phyloP scores from a whole-genome alignment of 2,113 vertebrate genomes.

The Caretta caretta region DNA sequence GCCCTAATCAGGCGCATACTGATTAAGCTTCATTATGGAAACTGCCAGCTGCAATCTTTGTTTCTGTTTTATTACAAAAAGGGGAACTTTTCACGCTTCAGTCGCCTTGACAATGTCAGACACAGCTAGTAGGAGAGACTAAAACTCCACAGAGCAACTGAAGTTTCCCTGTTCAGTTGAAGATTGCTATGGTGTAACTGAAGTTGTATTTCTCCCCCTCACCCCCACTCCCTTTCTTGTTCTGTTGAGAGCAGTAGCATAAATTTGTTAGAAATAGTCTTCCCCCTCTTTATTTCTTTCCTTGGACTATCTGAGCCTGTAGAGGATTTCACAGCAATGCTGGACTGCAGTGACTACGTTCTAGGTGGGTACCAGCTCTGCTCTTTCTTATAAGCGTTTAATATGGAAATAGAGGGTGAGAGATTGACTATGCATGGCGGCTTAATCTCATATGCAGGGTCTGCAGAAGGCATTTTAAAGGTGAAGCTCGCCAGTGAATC shows the following conservation, averaged over 20 bases:
- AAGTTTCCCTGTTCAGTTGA: conserved; percentile 85
- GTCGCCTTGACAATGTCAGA: conserved; percentile 96
- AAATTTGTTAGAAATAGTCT: conserved; percentile 77
- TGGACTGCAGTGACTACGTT: conserved; percentile 87
- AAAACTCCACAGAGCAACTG: conserved; percentile 86
- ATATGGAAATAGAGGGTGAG: conserved; percentile 77
- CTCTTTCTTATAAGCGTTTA: conserved; percentile 73
- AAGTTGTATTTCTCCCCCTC: conserved; percentile 79
- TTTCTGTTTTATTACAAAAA: conserved; percentile 98
- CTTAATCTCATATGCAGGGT: conserved; percentile 76
- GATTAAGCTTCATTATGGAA: conserved; percentile 99
- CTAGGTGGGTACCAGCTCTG: conserved; percentile 85
- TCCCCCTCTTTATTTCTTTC: conserved; percentile 56
- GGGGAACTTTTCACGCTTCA: conserved; percentile 95
- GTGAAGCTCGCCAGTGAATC: conserved; percentile 46
- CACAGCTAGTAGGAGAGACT: conserved; percentile 83
- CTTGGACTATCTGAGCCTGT: conserved; percentile 76
- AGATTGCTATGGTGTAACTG: conserved; percentile 84
- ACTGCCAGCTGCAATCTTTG: conserved; percentile 99
- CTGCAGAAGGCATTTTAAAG: conserved; percentile 61
- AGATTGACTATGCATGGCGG: conserved; percentile 79
- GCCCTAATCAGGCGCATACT: conserved; percentile 99
- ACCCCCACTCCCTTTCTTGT: conserved; percentile 68
- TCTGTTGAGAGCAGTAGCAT: conserved; percentile 72
- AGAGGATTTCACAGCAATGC: conserved; percentile 83